phyloP scores from a whole-genome alignment of 2,113 vertebrate genomes.

The Psittacula cyanocephala region DNA sequence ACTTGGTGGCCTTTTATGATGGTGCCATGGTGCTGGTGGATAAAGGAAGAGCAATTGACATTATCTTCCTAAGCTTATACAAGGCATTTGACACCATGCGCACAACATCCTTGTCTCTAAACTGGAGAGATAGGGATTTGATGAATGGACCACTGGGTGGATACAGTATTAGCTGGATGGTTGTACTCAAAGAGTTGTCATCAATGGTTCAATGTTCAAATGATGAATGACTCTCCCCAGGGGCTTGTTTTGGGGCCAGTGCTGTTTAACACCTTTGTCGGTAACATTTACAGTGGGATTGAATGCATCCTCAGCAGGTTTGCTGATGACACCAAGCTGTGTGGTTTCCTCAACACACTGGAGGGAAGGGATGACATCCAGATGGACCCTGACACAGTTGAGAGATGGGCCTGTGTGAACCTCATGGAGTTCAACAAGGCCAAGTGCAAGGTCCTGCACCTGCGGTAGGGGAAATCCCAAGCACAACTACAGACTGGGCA shows the following conservation, averaged over 20 bases:
- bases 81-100: background rate
- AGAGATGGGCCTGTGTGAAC: accelerated
- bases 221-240: background rate
- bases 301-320: background rate
- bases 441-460: background rate
- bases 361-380: background rate
- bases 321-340: background rate
- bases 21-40: background rate
- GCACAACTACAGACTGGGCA: background rate
- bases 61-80: background rate
- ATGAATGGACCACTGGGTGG: accelerated
- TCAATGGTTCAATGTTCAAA: background rate
- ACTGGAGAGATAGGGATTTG: background rate
- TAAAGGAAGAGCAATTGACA: background rate
- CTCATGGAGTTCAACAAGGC: background rate
- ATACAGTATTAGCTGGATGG: background rate
- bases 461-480: background rate
- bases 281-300: background rate
- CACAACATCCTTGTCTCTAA: background rate
- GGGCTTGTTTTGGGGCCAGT: background rate
- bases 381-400: background rate
- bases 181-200: background rate
- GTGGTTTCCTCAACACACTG: background rate
- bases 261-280: background rate
- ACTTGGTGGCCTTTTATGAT: background rate